Percentiles rank a stretch among this genome's conserved stretches.
Evolutionary conservation across 2,113 vertebrate species (phyloP).

Genomic region (Garra rufa): DNA sequence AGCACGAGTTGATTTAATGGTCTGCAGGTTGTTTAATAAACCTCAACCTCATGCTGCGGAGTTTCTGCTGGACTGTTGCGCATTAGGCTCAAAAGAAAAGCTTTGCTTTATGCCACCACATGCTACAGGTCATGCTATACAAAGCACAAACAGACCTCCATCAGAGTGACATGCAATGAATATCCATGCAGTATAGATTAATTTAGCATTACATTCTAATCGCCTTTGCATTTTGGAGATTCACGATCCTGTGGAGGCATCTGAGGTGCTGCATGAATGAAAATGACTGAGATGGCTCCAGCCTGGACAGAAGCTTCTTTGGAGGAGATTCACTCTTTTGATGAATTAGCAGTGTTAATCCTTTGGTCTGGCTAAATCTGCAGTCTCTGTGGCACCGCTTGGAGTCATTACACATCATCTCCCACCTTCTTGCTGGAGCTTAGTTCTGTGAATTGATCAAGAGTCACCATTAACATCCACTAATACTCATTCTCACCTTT

Average conservation of each 20-base stretch:
- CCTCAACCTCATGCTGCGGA: not conserved
- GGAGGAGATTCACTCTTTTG: conserved; percentile 43
- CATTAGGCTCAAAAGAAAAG: conserved; percentile 17
- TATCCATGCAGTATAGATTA: not conserved
- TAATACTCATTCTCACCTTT: not conserved
- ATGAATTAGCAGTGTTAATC: conserved; percentile 57
- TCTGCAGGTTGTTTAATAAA: conserved; percentile 39
- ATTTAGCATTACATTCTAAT: not conserved
- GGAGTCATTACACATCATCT: conserved; percentile 15
- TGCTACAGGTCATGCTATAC: conserved; percentile 3
- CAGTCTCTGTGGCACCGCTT: conserved; percentile 36
- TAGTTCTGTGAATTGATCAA: not conserved
- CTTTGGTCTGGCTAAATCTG: conserved; percentile 51
- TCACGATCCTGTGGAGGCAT: conserved; percentile 25
- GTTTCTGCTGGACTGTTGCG: conserved; percentile 15
- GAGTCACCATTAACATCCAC: not conserved
- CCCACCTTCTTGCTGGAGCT: not conserved
- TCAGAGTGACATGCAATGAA: not conserved
- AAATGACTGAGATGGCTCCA: conserved; percentile 36
- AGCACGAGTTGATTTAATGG: conserved; percentile 44
- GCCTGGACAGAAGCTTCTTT: conserved; percentile 45
- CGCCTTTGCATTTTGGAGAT: not conserved
- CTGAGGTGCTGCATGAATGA: conserved; percentile 25
- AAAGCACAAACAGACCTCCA: conserved; percentile 1
- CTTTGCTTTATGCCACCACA: not conserved